phyloP scores from a whole-genome alignment of 2,888 invertebrate species.

The Catonia carolina region DNA sequence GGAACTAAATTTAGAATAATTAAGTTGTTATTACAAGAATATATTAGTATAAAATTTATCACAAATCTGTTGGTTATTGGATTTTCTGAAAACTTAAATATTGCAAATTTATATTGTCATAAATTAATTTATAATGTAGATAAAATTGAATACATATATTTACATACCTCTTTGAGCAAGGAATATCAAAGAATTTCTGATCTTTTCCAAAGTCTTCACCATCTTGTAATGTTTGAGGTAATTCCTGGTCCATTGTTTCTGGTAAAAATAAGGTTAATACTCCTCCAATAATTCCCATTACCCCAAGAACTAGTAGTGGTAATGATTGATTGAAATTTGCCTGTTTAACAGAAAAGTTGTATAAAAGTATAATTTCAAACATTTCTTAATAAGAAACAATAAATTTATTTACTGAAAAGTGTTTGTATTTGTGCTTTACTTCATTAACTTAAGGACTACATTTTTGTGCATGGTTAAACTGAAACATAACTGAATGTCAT shows the following conservation, averaged over 20 bases:
- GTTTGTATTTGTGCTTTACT: no score
- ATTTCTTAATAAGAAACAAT: constrained; percentile 17
- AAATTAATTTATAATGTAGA: no score
- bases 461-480: no score
- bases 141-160: no score
- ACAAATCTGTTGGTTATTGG: no score
- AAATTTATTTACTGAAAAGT: not conserved
- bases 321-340: constrained; percentile 62
- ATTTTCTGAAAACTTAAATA: no score
- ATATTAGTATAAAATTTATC: no score
- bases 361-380: constrained; percentile 1
- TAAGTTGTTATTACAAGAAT: no score
- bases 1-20: no score
- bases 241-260: constrained; percentile 76
- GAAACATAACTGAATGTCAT: no score
- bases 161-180: constrained; percentile 55
- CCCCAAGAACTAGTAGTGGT: constrained; percentile 71
- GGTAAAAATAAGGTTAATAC: constrained; percentile 71
- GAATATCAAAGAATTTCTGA: constrained; percentile 75
- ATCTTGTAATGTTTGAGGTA: constrained; percentile 79
- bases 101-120: no score
- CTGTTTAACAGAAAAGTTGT: constrained; percentile 43
- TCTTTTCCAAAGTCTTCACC: constrained; percentile 78
- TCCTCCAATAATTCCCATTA: constrained; percentile 67
- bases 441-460: no score